Conservation (phyloP, 2,888 invertebrate genomes). For the Lydus trimaculatus region DNA sequence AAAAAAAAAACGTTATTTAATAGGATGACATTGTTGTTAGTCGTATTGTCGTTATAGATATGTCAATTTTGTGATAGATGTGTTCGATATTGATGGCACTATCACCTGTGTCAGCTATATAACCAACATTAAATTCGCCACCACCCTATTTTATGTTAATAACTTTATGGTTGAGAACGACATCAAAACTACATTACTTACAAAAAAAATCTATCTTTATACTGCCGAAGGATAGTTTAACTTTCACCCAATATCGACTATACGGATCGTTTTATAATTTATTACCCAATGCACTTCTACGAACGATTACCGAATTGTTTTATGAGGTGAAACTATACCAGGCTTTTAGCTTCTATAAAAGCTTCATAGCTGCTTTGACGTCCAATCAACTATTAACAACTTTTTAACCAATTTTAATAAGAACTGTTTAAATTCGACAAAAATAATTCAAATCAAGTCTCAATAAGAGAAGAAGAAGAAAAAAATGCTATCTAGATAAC, state of each 20-base stretch:
- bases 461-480: not conserved
- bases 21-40: conserved; percentile 53
- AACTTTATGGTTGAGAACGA: conserved; percentile 31
- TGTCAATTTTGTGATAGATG: conserved; percentile 58
- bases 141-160: conserved; percentile 35
- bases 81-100: conserved; percentile 55
- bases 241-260: not conserved
- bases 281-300: conserved; percentile 16
- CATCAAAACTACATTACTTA: conserved; percentile 19
- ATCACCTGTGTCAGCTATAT: conserved; percentile 39
- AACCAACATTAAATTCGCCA: conserved; percentile 35
- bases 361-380: not conserved
- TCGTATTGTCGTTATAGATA: conserved; percentile 57
- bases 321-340: not conserved
- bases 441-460: not conserved
- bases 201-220: not conserved
- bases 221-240: not conserved
- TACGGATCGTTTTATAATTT: conserved; percentile 14
- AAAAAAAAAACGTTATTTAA: not conserved
- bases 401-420: no score
- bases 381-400: no score
- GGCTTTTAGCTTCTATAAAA: not conserved
- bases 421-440: not conserved
- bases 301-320: conserved; percentile 14
- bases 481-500: conserved; percentile 14